Conservation (phyloP, 2,113 vertebrate species). For the Crotalus horridus region DNA sequence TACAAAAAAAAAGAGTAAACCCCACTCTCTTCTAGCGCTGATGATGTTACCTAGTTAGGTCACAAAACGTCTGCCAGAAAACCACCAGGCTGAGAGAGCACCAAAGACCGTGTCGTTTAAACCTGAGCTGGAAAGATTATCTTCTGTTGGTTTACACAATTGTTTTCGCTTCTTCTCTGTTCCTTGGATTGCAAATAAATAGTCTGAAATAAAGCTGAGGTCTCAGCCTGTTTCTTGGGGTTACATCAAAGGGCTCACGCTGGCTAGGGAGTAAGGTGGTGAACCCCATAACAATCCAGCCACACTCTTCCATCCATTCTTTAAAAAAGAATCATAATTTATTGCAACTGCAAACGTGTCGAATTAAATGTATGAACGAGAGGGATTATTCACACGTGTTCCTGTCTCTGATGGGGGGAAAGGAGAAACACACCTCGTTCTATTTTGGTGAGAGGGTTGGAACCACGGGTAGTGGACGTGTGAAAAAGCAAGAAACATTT, state of each 20-base stretch:
- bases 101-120: background rate
- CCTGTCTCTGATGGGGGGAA: too few relatives aligned
- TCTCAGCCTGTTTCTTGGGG: background rate
- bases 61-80: background rate
- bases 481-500: too few relatives aligned
- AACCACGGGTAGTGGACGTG: too few relatives aligned
- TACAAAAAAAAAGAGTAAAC: background rate
- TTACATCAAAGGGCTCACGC: background rate
- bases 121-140: background rate
- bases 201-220: background rate
- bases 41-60: background rate
- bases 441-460: too few relatives aligned
- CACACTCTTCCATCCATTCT: background rate
- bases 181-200: background rate
- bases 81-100: background rate
- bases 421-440: too few relatives aligned
- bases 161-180: background rate
- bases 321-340: too few relatives aligned
- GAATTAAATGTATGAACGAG: too few relatives aligned
- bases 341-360: too few relatives aligned
- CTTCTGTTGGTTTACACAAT: background rate
- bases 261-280: background rate
- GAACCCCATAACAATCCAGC: background rate
- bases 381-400: too few relatives aligned
- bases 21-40: background rate